Evolutionary conservation across 2,113 vertebrate species (phyloP).

Genomic region (Sitta europaea): DNA sequence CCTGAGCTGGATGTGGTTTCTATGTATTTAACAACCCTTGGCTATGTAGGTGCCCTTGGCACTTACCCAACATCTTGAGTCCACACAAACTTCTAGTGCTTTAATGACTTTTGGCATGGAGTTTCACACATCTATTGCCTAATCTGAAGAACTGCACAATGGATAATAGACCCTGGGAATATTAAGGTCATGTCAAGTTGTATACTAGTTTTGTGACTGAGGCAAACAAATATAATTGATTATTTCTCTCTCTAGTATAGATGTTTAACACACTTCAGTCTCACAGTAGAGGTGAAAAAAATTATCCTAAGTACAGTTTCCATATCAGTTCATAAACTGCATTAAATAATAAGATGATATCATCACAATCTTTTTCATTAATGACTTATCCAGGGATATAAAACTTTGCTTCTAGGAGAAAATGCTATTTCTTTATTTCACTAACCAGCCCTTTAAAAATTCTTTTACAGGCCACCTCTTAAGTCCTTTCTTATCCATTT

Average conservation of each 20-base stretch:
- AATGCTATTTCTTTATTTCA: slow-evolving; percentile 13
- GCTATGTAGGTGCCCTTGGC: not conserved
- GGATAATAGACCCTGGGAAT: not conserved
- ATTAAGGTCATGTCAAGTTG: not conserved
- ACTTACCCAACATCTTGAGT: not conserved
- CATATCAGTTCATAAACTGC: not conserved
- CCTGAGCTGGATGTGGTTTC: slow-evolving; percentile 11
- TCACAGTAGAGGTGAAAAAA: not conserved
- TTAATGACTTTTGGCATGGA: slow-evolving; percentile 32
- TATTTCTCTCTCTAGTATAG: slow-evolving; percentile 19
- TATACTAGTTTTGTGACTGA: not conserved
- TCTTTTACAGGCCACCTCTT: slow-evolving; percentile 24
- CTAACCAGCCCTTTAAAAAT: slow-evolving; percentile 23
- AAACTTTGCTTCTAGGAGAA: slow-evolving; percentile 10
- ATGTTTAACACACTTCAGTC: not conserved
- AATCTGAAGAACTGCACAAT: not conserved
- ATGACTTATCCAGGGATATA: slow-evolving; percentile 33
- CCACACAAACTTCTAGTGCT: not conserved
- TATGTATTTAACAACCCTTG: not conserved
- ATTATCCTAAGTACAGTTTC: not conserved
- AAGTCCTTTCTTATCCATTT: slow-evolving; percentile 55
- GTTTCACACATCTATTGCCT: slow-evolving; percentile 19
- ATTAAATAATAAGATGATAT: slow-evolving; percentile 41
- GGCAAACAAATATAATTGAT: not conserved
- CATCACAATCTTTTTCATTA: slow-evolving; percentile 16